phyloP scores from a whole-genome alignment of 2,888 invertebrate species.

The Lasioglossum marginatum region DNA sequence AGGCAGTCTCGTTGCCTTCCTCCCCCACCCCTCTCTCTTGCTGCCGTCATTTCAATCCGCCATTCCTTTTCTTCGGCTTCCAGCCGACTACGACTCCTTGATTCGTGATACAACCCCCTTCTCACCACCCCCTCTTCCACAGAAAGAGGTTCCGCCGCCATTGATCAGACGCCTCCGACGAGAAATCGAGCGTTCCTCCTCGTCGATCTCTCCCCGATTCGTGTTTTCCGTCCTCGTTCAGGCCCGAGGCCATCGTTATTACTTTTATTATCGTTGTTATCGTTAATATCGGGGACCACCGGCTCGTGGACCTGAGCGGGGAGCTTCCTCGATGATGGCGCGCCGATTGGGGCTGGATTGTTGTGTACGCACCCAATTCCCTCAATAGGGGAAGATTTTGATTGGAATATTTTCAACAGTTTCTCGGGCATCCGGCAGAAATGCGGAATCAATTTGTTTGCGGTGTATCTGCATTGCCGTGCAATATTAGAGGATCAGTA shows the following conservation, averaged over 20 bases:
- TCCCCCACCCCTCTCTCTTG: background rate
- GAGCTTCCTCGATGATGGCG: background rate
- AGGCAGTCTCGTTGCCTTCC: constrained; percentile 36
- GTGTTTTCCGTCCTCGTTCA: background rate
- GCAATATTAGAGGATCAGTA: background rate
- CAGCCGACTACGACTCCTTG: constrained; percentile 18
- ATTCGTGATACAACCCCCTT: constrained; percentile 54
- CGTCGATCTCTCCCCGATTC: background rate
- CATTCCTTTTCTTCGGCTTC: constrained; percentile 30
- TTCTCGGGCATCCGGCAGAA: background rate
- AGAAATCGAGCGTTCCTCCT: constrained; percentile 23
- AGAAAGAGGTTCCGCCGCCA: constrained; percentile 31
- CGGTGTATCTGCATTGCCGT: background rate
- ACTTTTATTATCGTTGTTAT: constrained; percentile 63
- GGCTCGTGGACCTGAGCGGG: background rate
- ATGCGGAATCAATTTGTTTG: background rate
- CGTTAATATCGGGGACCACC: constrained; percentile 53
- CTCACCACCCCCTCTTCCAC: background rate
- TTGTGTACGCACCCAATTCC: constrained; percentile 22
- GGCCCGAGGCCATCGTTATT: constrained; percentile 56
- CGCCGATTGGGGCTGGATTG: background rate
- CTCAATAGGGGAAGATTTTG: constrained; percentile 18
- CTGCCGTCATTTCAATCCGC: constrained; percentile 48
- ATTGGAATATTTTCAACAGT: constrained; percentile 2
- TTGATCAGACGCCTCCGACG: constrained; percentile 50